Evolutionary conservation across 2,888 invertebrate species (phyloP).

Genomic region (Hecatera dysodea): DNA sequence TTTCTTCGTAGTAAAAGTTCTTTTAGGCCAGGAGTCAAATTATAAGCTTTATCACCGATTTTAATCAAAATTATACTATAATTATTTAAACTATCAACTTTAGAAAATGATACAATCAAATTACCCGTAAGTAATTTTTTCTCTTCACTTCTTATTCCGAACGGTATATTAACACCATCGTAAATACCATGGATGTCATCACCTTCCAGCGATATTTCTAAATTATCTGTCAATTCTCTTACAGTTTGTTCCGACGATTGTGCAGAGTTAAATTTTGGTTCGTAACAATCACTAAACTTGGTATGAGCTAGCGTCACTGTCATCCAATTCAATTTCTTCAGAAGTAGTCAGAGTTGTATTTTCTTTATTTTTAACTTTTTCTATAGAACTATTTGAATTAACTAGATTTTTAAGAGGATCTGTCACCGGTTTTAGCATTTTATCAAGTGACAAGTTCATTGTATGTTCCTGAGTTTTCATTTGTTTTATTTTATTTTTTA

Average conservation of each 20-base stretch:
- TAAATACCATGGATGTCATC: background rate
- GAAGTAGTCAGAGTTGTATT: background rate
- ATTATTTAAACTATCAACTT: no score
- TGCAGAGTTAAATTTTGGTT: background rate
- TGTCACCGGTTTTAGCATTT: no score
- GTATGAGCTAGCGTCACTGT: background rate
- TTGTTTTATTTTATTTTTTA: background rate
- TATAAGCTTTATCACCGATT: background rate
- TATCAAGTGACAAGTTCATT: no score
- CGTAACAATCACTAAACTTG: no score
- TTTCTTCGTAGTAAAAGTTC: no score
- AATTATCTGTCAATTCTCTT: background rate
- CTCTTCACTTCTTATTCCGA: background rate
- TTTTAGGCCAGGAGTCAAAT: background rate
- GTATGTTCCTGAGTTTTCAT: background rate
- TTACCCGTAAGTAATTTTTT: no score
- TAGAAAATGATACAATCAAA: no score
- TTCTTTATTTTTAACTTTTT: background rate
- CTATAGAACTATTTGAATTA: background rate
- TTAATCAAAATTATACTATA: no score
- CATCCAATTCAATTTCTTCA: background rate
- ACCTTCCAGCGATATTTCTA: slow-evolving; percentile 4
- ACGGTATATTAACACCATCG: background rate
- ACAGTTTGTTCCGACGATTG: background rate
- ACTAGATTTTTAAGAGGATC: no score